A percentile compares a stretch with the other conserved stretches of the same genome.
phyloP scores from a whole-genome alignment of 2,888 invertebrate genomes.

The Aproaerema taeniolella region DNA sequence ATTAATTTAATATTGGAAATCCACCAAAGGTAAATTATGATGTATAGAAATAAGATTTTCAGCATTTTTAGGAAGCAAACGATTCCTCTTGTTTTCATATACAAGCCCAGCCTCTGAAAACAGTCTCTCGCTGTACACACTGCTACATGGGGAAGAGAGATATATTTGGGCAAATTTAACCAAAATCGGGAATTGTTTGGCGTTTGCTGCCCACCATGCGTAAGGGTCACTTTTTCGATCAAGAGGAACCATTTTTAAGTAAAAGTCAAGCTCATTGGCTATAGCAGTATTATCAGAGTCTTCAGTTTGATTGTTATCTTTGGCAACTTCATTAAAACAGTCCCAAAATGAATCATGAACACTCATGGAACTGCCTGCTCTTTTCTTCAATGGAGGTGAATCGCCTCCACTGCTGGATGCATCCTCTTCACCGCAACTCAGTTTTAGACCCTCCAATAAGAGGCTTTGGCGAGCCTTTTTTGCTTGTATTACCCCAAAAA shows the following conservation, averaged over 20 bases:
- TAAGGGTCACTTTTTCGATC: conserved; percentile 15
- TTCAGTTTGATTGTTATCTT: neutral
- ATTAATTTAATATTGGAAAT: conserved; percentile 4
- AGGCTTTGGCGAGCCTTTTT: conserved; percentile 17
- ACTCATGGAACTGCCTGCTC: neutral
- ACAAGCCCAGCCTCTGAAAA: conserved; percentile 22
- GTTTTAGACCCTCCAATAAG: conserved; percentile 17
- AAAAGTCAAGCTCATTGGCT: neutral
- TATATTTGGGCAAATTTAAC: conserved; percentile 20
- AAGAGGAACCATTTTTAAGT: neutral
- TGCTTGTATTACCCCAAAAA: conserved; percentile 12
- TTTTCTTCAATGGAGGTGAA: neutral
- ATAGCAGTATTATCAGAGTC: neutral
- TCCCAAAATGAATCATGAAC: neutral
- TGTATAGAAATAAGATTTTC: conserved; percentile 9
- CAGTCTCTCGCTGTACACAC: conserved; percentile 20
- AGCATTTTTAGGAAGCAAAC: conserved; percentile 17
- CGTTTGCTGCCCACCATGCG: conserved; percentile 24
- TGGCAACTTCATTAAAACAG: neutral
- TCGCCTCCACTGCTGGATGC: neutral
- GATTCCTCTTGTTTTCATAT: conserved; percentile 21
- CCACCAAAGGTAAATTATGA: conserved; percentile 9
- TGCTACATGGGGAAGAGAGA: conserved; percentile 24
- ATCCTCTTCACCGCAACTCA: conserved; percentile 12
- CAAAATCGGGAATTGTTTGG: conserved; percentile 23